phyloP scores from a whole-genome alignment of 1,140 invertebrate genomes.

The Sycophaga agraensis region DNA sequence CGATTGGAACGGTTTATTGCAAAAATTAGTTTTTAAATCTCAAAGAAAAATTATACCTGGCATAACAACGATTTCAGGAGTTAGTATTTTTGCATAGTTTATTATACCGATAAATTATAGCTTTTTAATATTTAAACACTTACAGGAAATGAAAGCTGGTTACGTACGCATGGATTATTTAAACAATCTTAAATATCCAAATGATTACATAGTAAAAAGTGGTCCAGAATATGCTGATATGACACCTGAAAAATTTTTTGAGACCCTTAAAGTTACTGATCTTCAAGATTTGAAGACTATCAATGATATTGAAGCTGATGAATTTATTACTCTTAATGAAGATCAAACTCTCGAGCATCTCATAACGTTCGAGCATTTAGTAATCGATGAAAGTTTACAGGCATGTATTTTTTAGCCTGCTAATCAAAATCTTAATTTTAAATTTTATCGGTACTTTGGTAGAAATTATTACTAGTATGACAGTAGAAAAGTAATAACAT shows the following conservation, averaged over 20 bases:
- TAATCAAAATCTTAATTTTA: too few species aligned
- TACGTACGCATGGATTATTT: conserved; percentile 25
- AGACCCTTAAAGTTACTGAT: conserved; percentile 21
- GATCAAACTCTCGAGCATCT: conserved; percentile 32
- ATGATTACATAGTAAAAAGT: conserved; percentile 33
- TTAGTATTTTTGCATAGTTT: conserved; percentile 22
- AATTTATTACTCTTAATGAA: conserved; percentile 37
- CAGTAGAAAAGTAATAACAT: background rate
- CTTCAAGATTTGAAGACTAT: conserved; percentile 31
- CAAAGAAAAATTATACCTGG: conserved; percentile 32
- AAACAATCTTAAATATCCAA: conserved; percentile 40
- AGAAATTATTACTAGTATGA: too few species aligned
- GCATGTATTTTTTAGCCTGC: conserved; percentile 25
- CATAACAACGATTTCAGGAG: conserved; percentile 35
- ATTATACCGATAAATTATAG: background rate
- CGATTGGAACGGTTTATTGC: conserved; percentile 37
- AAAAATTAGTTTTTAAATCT: conserved; percentile 40
- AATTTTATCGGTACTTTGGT: too few species aligned
- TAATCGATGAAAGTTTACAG: conserved; percentile 31
- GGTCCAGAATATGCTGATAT: conserved; percentile 16
- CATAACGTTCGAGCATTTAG: conserved; percentile 43
- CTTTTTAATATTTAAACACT: conserved; percentile 22
- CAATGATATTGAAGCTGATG: conserved; percentile 37
- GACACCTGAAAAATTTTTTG: conserved; percentile 36
- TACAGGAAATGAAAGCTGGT: conserved; percentile 33